Conservation (phyloP, 2,888 invertebrate genomes). For the Apeira syringaria region DNA sequence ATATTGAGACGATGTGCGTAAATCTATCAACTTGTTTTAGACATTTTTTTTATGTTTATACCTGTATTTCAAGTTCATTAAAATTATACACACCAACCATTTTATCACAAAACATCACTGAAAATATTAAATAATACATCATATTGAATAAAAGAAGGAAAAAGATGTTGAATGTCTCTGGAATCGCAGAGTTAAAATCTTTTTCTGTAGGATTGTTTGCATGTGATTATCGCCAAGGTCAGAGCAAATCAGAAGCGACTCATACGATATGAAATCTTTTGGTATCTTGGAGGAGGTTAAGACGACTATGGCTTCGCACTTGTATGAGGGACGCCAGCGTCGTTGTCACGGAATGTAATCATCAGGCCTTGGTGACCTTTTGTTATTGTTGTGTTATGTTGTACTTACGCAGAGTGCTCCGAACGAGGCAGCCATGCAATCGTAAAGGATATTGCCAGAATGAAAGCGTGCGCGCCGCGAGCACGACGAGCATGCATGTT, state of each 20-base stretch:
- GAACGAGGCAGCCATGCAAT: conserved; percentile 64
- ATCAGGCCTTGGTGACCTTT: conserved; percentile 19
- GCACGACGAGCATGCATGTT: conserved; percentile 68
- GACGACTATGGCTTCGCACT: conserved; percentile 53
- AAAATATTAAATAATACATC: no score
- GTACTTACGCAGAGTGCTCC: conserved; percentile 73
- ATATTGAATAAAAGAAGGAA: no score
- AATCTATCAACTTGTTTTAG: no score
- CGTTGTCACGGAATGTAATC: conserved; percentile 29
- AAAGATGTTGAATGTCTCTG: no score
- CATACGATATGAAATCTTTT: conserved; percentile 39
- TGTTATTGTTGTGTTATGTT: conserved; percentile 11
- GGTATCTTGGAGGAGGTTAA: conserved; percentile 50
- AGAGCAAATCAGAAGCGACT: conserved; percentile 43
- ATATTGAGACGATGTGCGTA: no score
- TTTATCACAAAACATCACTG: no score
- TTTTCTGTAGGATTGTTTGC: conserved; percentile 24
- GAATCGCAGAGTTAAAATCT: no score
- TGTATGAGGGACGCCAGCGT: conserved; percentile 34
- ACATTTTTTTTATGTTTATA: no score
- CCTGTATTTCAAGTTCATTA: no score
- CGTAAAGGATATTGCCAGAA: conserved; percentile 65
- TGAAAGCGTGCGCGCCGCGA: conserved; percentile 67
- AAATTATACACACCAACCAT: no score
- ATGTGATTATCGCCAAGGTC: conserved; percentile 34